A percentile compares a stretch with the other conserved stretches of the same genome.
phyloP scores from a whole-genome alignment of 92 coral and sea anemone species.

The Galaxea fascicularis region DNA sequence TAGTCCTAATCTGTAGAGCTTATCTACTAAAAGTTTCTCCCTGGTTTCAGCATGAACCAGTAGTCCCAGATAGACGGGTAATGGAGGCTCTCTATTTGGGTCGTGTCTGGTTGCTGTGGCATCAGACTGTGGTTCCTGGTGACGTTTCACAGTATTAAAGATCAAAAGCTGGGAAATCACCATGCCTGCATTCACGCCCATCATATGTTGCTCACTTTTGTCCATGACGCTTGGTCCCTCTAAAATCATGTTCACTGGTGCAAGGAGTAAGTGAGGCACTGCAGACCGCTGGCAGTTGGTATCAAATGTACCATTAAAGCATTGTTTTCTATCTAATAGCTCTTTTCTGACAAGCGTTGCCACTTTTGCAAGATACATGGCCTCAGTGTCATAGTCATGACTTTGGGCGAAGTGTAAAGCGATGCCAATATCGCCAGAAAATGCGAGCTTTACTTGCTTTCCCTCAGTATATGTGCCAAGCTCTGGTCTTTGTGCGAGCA shows the following conservation, averaged over 20 bases:
- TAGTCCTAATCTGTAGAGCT: slow-evolving; percentile 54
- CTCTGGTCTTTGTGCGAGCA: slow-evolving; percentile 45
- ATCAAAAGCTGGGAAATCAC: slow-evolving; percentile 49
- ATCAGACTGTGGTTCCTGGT: slow-evolving; percentile 23
- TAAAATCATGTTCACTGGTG: slow-evolving; percentile 60
- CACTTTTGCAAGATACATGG: slow-evolving; percentile 69
- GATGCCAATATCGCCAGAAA: slow-evolving; percentile 43
- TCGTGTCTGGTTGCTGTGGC: no score
- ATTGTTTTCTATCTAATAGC: slow-evolving; percentile 26
- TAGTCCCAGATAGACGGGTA: slow-evolving; percentile 62
- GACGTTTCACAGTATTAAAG: slow-evolving; percentile 49
- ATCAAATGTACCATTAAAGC: slow-evolving; percentile 56
- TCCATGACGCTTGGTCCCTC: slow-evolving; percentile 54
- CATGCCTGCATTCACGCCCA: slow-evolving; percentile 9
- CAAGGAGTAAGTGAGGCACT: slow-evolving; percentile 58
- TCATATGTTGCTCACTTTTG: slow-evolving; percentile 16
- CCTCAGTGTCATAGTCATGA: slow-evolving; percentile 60
- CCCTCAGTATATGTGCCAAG: slow-evolving; percentile 38
- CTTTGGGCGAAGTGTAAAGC: slow-evolving; percentile 42
- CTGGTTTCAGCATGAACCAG: slow-evolving; percentile 66
- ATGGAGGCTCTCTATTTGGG: no score
- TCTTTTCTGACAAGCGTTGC: slow-evolving; percentile 61
- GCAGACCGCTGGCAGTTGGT: slow-evolving; percentile 51
- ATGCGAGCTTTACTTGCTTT: slow-evolving; percentile 43
- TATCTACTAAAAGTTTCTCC: slow-evolving; percentile 59